Conservation (phyloP, 2,888 invertebrate species). For the Epinotia brunnichana region DNA sequence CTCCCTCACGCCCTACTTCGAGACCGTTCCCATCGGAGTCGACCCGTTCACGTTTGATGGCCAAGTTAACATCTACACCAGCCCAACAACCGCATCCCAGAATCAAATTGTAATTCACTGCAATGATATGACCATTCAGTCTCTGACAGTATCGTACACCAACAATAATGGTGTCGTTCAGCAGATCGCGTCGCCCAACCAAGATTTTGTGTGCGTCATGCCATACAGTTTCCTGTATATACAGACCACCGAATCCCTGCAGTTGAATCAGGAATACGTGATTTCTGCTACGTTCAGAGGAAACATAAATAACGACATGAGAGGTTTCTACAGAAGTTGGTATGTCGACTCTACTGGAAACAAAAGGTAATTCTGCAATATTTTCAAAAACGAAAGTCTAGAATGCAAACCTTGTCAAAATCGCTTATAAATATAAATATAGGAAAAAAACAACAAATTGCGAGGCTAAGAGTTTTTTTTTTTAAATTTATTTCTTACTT, state of each 20-base stretch:
- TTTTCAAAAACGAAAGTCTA: neutral
- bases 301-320: slow-evolving; percentile 87
- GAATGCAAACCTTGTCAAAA: no score
- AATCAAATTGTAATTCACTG: slow-evolving; percentile 71
- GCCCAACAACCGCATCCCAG: slow-evolving; percentile 52
- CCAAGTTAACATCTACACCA: slow-evolving; percentile 63
- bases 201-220: slow-evolving; percentile 58
- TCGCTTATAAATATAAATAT: no score
- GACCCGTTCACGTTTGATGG: slow-evolving; percentile 75
- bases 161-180: slow-evolving; percentile 7
- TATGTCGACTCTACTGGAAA: slow-evolving; percentile 85
- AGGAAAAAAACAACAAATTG: no score
- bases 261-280: slow-evolving; percentile 75
- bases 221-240: slow-evolving; percentile 66
- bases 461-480: no score
- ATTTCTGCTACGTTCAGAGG: slow-evolving; percentile 87
- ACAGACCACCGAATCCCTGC: slow-evolving; percentile 51
- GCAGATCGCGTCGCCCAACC: slow-evolving; percentile 52
- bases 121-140: slow-evolving; percentile 67
- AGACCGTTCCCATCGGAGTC: slow-evolving; percentile 51
- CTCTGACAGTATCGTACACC: slow-evolving; percentile 63
- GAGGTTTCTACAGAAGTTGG: slow-evolving; percentile 92
- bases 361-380: slow-evolving; percentile 68
- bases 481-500: no score
- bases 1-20: slow-evolving; percentile 78